Base-by-base conservation (phyloP, 2,113 vertebrate genomes). In the Atractosteus spatula region DNA sequence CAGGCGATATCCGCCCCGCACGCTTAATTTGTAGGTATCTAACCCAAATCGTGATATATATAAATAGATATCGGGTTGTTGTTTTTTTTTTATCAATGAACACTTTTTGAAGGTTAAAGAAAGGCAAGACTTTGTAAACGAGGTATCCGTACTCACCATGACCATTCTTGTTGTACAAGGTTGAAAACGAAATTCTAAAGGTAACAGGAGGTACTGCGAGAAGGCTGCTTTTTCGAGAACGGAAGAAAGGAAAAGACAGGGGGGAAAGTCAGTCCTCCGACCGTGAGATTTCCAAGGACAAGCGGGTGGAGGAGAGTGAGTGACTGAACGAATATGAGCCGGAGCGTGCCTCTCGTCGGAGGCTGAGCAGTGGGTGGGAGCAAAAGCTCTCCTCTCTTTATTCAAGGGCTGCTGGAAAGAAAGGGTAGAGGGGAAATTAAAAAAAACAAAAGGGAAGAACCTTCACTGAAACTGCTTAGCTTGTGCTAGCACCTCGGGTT, bases 91-190 rank as follows among this genome's bases (percentile, higher is more conserved):
- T 29, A 29, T 29, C 29, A 29, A 29, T 29, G 29, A 29, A 29
- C 29, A 29, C 29, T 29, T 29, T 29, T 29, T 29, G 29, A 29
- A 29, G 29, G 29, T 29, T 29, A 29, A 29, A 29, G 29, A 29
- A 29, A 29, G 29, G 29, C 29, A 29, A 29, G 29, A 29, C 29
- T 29, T 29, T 29, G 29, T 29, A 29, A 29, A 29, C 29, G 29
- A 29, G 29, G 29, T 29, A 29, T 29, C 10, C 10, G 47, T 93
- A 96, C 95, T 96, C 95, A 99, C 96, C 96, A 99, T 97, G 94
- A 97, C 96, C 96, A 97, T 98, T 95, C 93, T 97, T 80, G 92
- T 91, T 87, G 90, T 89, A 87, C 90, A 87, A 87, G 89, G 89
- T 88, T 86, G 89, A 80, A 83, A 86, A 85, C 75, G 82, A 83